Percentiles rank a stretch among this genome's conserved stretches.
phyloP scores from a whole-genome alignment of 2,888 invertebrate genomes.

The Spodoptera littoralis region DNA sequence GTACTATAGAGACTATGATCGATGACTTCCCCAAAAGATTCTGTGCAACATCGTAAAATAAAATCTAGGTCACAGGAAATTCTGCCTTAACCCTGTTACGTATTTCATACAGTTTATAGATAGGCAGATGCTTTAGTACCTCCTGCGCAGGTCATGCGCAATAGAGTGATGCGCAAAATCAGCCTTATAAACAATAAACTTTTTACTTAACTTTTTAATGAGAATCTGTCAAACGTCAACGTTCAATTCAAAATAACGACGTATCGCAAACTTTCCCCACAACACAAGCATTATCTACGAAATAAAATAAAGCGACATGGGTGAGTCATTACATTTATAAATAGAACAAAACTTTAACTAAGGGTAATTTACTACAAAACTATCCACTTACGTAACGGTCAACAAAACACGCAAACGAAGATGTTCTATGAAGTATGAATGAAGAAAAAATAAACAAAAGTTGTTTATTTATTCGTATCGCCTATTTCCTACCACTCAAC shows the following conservation, averaged over 20 bases:
- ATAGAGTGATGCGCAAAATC: conserved; percentile 60
- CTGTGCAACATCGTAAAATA: conserved; percentile 57
- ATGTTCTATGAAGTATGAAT: conserved; percentile 16
- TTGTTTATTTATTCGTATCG: conserved; percentile 66
- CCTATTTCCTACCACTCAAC: conserved; percentile 71
- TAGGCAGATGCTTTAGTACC: conserved; percentile 65
- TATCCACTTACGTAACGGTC: conserved; percentile 51
- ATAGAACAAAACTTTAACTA: conserved; percentile 22
- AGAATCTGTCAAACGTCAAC: conserved; percentile 58
- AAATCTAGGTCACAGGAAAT: conserved; percentile 80
- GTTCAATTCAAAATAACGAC: conserved; percentile 44
- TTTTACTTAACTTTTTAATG: conserved; percentile 67
- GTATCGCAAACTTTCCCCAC: conserved; percentile 1
- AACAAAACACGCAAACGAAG: conserved; percentile 36
- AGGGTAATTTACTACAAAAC: conserved; percentile 43
- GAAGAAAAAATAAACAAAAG: conserved; percentile 56
- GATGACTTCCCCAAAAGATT: conserved; percentile 58
- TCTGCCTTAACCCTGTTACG: conserved; percentile 66
- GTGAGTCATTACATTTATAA: conserved; percentile 4
- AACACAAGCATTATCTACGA: conserved; percentile 11
- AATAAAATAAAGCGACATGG: conserved; percentile 8
- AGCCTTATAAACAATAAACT: conserved; percentile 65
- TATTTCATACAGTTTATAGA: conserved; percentile 61
- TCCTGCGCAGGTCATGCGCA: conserved; percentile 85
- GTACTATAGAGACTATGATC: conserved; percentile 56